These are phyloP conservation scores for Sus cebifrons DNA, from an alignment of 2,797 vertebrate genomes.

Conservation along the genomic window DNA sequence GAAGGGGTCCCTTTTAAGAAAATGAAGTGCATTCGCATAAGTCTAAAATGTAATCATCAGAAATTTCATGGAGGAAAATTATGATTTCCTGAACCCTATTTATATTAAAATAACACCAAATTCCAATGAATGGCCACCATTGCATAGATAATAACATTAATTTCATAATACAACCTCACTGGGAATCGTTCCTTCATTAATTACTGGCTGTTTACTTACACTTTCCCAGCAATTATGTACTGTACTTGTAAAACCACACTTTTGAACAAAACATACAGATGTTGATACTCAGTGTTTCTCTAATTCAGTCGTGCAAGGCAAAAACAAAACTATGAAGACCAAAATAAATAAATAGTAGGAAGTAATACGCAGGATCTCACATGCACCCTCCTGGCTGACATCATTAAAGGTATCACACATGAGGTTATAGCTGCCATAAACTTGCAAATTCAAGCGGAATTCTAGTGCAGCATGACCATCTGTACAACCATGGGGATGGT, in stretches of 20 bases:
- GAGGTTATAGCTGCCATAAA: not conserved
- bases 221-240: not conserved
- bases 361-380: not conserved
- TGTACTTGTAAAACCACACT: not conserved
- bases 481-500: accelerated
- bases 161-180: not conserved
- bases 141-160: not conserved
- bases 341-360: not conserved
- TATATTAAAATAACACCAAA: not conserved
- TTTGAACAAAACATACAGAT: not conserved
- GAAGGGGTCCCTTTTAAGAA: not conserved
- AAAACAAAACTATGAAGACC: not conserved
- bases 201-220: not conserved
- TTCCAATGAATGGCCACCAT: not conserved
- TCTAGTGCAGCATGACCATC: not conserved
- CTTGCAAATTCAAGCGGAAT: not conserved
- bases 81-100: not conserved
- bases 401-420: not conserved
- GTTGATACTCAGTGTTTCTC: not conserved
- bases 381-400: not conserved
- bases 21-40: not conserved
- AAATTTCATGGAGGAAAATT: not conserved
- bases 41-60: not conserved
- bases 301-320: not conserved
- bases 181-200: not conserved